Conservation (phyloP, 2,888 invertebrate genomes). For the Hyposoter dolosus region DNA sequence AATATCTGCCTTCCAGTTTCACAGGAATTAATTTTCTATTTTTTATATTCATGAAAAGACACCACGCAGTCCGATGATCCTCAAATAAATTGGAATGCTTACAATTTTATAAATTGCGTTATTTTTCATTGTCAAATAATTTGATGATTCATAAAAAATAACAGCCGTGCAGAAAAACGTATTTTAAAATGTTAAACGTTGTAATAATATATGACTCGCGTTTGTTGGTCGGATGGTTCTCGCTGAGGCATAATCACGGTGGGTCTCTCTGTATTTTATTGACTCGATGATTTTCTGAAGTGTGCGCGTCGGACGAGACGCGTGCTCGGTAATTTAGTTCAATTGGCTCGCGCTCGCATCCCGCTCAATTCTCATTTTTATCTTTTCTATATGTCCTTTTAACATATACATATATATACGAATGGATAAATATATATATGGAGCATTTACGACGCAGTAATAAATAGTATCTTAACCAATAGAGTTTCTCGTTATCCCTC, state of each 20-base stretch:
- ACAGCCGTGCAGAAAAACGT: not conserved
- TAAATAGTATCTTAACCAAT: slow-evolving; percentile 28
- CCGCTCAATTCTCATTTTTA: slow-evolving; percentile 74
- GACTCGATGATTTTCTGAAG: slow-evolving; percentile 75
- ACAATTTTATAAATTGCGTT: not conserved
- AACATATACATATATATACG: slow-evolving; percentile 16
- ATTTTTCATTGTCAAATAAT: not conserved
- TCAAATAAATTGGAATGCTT: not conserved
- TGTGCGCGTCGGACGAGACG: slow-evolving; percentile 70
- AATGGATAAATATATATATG: slow-evolving; percentile 32
- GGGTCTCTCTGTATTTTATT: slow-evolving; percentile 60
- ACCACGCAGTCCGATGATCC: too few relatives aligned
- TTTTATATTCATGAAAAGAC: too few relatives aligned
- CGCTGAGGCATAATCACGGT: slow-evolving; percentile 51
- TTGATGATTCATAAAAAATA: not conserved
- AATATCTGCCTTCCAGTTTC: too few relatives aligned
- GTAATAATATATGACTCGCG: not conserved
- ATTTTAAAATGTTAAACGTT: not conserved
- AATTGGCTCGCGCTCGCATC: slow-evolving; percentile 79
- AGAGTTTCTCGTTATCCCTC: slow-evolving; percentile 5
- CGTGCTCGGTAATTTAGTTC: slow-evolving; percentile 78
- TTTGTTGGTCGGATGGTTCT: slow-evolving; percentile 1
- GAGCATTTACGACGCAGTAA: slow-evolving; percentile 17
- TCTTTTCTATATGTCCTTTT: slow-evolving; percentile 60
- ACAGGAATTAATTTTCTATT: too few relatives aligned